Evolutionary conservation across 2,888 invertebrate genomes (phyloP), one percentile per base, ranked within the genome.

Genomic region (Atethmia centrago): DNA sequence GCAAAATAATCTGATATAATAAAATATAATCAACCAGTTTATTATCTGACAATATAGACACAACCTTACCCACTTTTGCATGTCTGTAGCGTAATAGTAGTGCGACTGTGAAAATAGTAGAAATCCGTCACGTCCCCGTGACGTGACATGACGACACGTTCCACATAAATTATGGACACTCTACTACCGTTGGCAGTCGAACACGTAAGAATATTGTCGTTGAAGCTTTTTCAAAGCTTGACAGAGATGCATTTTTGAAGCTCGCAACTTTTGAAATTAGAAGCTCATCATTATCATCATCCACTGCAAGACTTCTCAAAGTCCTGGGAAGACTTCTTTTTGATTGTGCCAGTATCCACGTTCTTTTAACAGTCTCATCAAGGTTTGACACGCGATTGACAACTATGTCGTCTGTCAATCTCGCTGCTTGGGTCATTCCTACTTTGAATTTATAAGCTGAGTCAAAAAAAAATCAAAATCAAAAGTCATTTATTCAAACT

Each of bases 81-180:
- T 73, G 74, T 75, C 55, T 51, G 42, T 49, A 68, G 45, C 82
- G 77, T 66, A 53, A 63, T 42, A 79, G 77, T 62, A 79, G 77
- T 59, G 82, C 68, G 74, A 73, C 79, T 78, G 77, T 78, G 82
- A 85, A 87, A 90, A 90, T 86, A 89, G 87, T 86, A 75, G 68
- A 84, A 86, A 86, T 84, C 82, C 82, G 85, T 77, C 89, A 88
- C 88, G 90, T 88, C 75, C 79, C 25, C 51, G 80, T 85, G 87
- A 88, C 85, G 80, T 85, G 87, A 88, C 85, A 83, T 75, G 56
- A 5, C 73, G 81, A 84, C 88, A 83, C 82, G 89, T 70, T 73
- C 74, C 82, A 85, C 86, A 91, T 90, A 89, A 87, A 88, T 91
- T 88, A 89, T 88, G 78, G 83, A 70, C 71, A 68, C 63, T 31